Conservation (phyloP, 1,140 invertebrate species). For the Meloidogyne chitwoodi region DNA sequence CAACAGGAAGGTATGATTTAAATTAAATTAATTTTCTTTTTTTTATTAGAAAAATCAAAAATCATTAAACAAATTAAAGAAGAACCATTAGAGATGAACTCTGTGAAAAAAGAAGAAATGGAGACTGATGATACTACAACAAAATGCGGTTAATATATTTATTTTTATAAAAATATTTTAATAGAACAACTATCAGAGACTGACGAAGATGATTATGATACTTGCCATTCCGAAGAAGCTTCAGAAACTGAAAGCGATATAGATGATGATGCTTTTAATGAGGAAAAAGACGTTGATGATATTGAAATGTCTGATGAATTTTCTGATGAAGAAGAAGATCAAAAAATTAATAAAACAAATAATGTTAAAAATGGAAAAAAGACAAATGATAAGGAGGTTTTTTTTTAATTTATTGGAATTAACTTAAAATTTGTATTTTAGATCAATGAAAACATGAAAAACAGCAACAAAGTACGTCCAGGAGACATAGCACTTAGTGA, state of each 20-base stretch:
- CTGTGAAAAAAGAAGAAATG: conserved; percentile 7
- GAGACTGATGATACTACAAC: background rate
- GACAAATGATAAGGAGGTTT: background rate
- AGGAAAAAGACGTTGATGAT: conserved; percentile 8
- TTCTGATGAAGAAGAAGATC: conserved; percentile 17
- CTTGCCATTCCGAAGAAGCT: background rate
- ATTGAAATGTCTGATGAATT: conserved; percentile 31
- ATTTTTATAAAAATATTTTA: background rate
- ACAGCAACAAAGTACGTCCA: background rate
- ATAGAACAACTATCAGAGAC: conserved; percentile 7
- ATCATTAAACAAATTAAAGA: background rate
- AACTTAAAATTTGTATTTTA: background rate
- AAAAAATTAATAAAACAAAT: background rate
- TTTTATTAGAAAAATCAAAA: background rate
- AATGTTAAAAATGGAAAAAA: background rate
- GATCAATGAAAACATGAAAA: background rate
- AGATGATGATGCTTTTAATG: conserved; percentile 22
- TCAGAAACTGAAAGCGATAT: conserved; percentile 9
- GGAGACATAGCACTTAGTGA: conserved; percentile 36
- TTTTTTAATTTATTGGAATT: background rate
- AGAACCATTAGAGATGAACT: background rate
- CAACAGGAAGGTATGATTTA: too few relatives aligned
- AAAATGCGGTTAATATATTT: background rate
- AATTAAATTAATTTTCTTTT: background rate
- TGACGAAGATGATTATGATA: background rate